Conservation (phyloP, 30 jellyfish, hydroid and myxozoan species). For the Turritopsis dohrnii region DNA sequence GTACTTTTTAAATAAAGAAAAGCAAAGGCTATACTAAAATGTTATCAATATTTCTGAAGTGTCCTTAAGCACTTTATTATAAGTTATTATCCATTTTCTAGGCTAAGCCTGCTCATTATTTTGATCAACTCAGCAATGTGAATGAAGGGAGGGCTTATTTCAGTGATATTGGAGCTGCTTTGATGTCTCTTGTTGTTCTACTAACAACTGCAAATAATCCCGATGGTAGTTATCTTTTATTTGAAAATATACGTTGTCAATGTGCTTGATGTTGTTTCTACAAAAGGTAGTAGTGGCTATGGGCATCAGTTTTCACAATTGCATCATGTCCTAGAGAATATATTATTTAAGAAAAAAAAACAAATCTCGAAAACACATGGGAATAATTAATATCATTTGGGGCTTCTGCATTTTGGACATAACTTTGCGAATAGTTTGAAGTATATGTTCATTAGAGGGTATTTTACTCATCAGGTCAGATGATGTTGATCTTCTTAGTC, state of each 20-base stretch:
- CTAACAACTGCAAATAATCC: constrained; percentile 95
- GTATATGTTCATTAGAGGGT: not conserved
- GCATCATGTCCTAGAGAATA: too few species aligned
- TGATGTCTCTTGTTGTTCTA: constrained; percentile 64
- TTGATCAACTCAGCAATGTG: constrained; percentile 45
- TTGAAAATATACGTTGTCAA: not conserved
- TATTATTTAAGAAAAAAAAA: too few species aligned
- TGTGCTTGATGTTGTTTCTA: too few species aligned
- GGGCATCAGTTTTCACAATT: too few species aligned
- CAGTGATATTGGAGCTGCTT: constrained; percentile 64
- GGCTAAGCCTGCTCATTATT: not conserved
- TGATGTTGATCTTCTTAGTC: not conserved
- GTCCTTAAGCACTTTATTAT: not conserved
- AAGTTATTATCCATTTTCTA: not conserved
- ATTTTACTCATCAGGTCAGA: not conserved
- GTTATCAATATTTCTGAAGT: too few species aligned
- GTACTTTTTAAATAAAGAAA: not conserved
- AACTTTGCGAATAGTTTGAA: too few species aligned
- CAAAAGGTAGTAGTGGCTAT: too few species aligned
- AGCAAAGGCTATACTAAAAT: not conserved
- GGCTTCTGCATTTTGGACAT: too few species aligned
- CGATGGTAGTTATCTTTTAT: constrained; percentile 48
- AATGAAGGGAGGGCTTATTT: constrained; percentile 62
- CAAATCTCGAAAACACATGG: too few species aligned
- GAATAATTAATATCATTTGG: too few species aligned